These are phyloP conservation scores for Clarias magur DNA, from an alignment of 2,113 vertebrate species.

Conservation along the genomic window DNA sequence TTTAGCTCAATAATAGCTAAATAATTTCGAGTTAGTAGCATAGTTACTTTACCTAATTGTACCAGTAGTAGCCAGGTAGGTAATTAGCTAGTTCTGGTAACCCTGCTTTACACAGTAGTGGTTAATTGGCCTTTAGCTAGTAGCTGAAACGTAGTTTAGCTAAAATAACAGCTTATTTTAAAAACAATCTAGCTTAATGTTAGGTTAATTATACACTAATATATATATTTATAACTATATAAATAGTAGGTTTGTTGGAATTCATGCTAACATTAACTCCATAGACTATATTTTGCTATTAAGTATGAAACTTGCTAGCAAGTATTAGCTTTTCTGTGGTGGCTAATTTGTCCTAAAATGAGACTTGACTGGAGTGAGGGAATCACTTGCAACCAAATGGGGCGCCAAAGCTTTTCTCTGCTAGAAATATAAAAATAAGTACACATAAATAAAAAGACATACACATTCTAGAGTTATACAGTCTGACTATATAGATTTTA, in stretches of 20 bases:
- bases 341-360: not conserved
- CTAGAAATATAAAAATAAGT: not conserved
- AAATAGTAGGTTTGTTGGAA: not conserved
- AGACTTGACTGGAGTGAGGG: not conserved
- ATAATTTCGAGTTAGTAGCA: too few relatives aligned
- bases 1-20: not conserved
- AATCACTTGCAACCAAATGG: not conserved
- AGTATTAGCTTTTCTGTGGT: not conserved
- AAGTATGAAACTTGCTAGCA: not conserved
- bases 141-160: too few relatives aligned
- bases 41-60: not conserved
- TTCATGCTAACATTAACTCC: not conserved
- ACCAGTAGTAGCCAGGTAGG: not conserved
- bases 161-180: too few relatives aligned
- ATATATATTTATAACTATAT: not conserved
- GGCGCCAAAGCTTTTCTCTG: not conserved
- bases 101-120: not conserved
- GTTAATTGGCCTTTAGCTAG: not conserved
- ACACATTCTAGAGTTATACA: not conserved
- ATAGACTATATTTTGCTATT: not conserved
- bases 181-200: not conserved
- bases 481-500: not conserved
- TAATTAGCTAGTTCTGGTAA: not conserved
- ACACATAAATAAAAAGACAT: too few relatives aligned
- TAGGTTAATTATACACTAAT: not conserved